phyloP scores from a whole-genome alignment of 2,888 invertebrate species.

The Plemyria rubiginata region DNA sequence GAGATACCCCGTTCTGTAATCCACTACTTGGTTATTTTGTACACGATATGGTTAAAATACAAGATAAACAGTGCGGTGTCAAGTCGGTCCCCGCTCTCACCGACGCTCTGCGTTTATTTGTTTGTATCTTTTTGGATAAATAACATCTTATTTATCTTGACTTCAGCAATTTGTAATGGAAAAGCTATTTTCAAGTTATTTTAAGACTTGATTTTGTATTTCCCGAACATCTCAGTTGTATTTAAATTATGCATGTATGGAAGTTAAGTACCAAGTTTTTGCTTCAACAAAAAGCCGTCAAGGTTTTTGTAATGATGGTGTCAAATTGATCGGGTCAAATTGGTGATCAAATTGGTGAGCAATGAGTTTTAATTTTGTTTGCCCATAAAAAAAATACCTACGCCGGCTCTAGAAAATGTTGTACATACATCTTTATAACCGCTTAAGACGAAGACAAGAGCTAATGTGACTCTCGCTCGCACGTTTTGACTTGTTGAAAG shows the following conservation, averaged over 20 bases:
- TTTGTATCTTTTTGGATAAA: slow-evolving; percentile 69
- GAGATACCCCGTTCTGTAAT: slow-evolving; percentile 13
- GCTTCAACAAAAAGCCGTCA: not conserved
- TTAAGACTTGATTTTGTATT: slow-evolving; percentile 12
- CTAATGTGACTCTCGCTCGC: no score
- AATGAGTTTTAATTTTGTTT: slow-evolving; percentile 5
- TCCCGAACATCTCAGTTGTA: not conserved
- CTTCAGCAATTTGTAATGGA: slow-evolving; percentile 25
- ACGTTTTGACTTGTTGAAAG: no score
- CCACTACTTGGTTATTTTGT: slow-evolving; percentile 25
- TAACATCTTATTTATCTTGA: slow-evolving; percentile 65
- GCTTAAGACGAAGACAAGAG: no score
- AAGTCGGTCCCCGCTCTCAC: slow-evolving; percentile 64
- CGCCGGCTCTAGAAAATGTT: slow-evolving; percentile 20
- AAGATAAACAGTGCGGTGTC: slow-evolving; percentile 68
- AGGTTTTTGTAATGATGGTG: not conserved
- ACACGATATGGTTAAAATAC: slow-evolving; percentile 57
- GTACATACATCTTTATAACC: slow-evolving; percentile 32
- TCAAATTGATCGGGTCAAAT: not conserved
- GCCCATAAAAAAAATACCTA: slow-evolving; percentile 1
- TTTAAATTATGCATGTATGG: no score
- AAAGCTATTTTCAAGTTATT: slow-evolving; percentile 19
- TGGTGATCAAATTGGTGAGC: not conserved
- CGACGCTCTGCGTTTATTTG: slow-evolving; percentile 60
- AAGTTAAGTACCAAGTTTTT: not conserved